These are phyloP conservation scores for Plemyria rubiginata DNA, from an alignment of 2,888 invertebrate species.

Conservation along the genomic window DNA sequence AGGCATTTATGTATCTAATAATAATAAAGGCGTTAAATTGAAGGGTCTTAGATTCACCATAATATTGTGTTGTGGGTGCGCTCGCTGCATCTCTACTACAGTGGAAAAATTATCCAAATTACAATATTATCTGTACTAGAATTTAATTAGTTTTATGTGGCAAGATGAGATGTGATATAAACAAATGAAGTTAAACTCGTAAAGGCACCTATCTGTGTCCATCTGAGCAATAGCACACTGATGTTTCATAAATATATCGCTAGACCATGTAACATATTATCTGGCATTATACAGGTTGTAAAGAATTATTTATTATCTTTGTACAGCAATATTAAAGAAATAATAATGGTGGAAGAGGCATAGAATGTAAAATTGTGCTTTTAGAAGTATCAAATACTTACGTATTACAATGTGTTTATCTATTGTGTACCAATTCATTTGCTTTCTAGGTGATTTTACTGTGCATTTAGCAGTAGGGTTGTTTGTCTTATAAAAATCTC, in stretches of 20 bases:
- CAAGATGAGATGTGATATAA: constrained; percentile 25
- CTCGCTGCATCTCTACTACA: no score
- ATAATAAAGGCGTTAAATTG: no score
- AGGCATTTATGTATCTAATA: no score
- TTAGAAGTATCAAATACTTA: constrained; percentile 30
- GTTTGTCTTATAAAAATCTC: constrained; percentile 29
- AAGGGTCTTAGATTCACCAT: no score
- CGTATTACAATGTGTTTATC: neutral
- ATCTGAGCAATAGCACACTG: neutral
- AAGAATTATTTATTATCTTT: constrained; percentile 6
- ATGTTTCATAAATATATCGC: neutral
- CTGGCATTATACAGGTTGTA: constrained; percentile 18
- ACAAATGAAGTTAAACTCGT: constrained; percentile 11
- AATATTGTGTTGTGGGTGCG: no score
- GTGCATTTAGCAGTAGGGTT: neutral
- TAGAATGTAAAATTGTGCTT: constrained; percentile 29
- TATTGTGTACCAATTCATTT: neutral
- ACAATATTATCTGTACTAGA: constrained; percentile 7
- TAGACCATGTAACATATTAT: neutral
- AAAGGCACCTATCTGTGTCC: neutral
- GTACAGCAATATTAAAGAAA: constrained; percentile 18
- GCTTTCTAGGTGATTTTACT: constrained; percentile 4
- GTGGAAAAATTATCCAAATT: neutral
- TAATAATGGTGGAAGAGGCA: neutral
- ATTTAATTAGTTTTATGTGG: constrained; percentile 1